A percentile compares a stretch with the other conserved stretches of the same genome.
These are phyloP conservation scores for Dryobotodes eremita DNA, from an alignment of 2,888 invertebrate species.

Conservation along the genomic window DNA sequence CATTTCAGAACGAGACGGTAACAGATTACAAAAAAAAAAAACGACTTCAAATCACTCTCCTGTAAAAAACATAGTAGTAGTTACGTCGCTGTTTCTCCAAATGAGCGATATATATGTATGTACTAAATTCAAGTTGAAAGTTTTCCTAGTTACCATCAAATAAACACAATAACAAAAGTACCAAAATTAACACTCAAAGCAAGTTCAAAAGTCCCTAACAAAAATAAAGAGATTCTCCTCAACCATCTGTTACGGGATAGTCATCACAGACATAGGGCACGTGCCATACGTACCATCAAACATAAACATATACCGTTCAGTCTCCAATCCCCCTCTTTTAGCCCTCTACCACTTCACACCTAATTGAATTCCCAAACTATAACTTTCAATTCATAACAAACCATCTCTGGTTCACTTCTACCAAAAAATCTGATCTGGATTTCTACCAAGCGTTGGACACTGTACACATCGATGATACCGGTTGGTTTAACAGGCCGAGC, in stretches of 20 bases:
- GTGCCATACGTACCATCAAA: slow-evolving; percentile 79
- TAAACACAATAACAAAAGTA: slow-evolving; percentile 37
- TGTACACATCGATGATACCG: slow-evolving; percentile 65
- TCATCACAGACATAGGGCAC: slow-evolving; percentile 81
- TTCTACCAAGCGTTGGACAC: slow-evolving; percentile 79
- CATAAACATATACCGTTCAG: slow-evolving; percentile 83
- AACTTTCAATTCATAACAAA: slow-evolving; percentile 60
- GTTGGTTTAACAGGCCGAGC: slow-evolving; percentile 72
- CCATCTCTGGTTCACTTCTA: slow-evolving; percentile 71
- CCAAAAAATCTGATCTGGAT: slow-evolving; percentile 46
- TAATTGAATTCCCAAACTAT: slow-evolving; percentile 65
- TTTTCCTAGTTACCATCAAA: slow-evolving; percentile 10
- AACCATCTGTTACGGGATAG: slow-evolving; percentile 81
- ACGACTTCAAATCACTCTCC: too few species aligned
- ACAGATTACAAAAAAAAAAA: too few species aligned
- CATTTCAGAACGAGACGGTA: too few species aligned
- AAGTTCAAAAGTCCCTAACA: slow-evolving; percentile 52
- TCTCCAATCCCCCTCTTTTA: slow-evolving; percentile 68
- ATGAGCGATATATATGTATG: too few species aligned
- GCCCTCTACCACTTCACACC: slow-evolving; percentile 68
- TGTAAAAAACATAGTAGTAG: too few species aligned
- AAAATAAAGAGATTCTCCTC: slow-evolving; percentile 71
- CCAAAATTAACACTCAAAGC: slow-evolving; percentile 57
- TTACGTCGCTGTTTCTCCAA: too few species aligned
- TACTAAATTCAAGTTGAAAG: background rate